Base-by-base conservation (phyloP, 2,888 invertebrate genomes). In the Cheilosia grossa region DNA sequence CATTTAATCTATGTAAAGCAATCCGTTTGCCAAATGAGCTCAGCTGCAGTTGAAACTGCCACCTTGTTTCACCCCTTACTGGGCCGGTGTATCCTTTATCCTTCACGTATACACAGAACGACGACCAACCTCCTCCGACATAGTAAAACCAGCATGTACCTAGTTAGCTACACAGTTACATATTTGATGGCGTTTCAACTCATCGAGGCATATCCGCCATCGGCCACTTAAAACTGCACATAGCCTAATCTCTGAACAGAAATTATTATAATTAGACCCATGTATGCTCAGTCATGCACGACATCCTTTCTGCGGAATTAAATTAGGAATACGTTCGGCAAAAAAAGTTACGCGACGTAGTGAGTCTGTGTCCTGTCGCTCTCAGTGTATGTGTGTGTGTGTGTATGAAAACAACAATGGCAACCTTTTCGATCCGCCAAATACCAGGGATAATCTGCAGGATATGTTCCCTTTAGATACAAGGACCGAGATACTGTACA, bases 201-300 rank as follows among this genome's bases (percentile, higher is more conserved):
- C 80, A 83, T 64, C 74, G 69, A 72, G 85, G 80, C 83, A 70
- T 85, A 77, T 80, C 85, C 75, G 75, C 80, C 85, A 81, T 81
- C 63, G 81, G 80, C 85, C 77, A 85, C 85, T 81, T 85, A 72
- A 77, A 85, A 85, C 80, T 85, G 75, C 85, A 85, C 77, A 81
- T 72, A 67, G 7, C 82, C 82, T 86, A 78, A 81, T 82, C 86
- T 82, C 86, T 59, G 69, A 86, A 82, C 67, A 74, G 78, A 82
- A 86, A 82, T 86, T 86, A 82, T 86, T 78, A 81, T 86, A 82
- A 86, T 86, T 86, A 82, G 77, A 82, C 64, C 78, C 86, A 59
- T 86, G 86, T 82, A 86, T 82, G 82, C 37, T 40, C 82, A 77
- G 77, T 81, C 86, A 86, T 77, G 86, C 86, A 86, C 69, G 37